phyloP scores from a whole-genome alignment of 2,888 invertebrate genomes.

The Scaptomyza parva region DNA sequence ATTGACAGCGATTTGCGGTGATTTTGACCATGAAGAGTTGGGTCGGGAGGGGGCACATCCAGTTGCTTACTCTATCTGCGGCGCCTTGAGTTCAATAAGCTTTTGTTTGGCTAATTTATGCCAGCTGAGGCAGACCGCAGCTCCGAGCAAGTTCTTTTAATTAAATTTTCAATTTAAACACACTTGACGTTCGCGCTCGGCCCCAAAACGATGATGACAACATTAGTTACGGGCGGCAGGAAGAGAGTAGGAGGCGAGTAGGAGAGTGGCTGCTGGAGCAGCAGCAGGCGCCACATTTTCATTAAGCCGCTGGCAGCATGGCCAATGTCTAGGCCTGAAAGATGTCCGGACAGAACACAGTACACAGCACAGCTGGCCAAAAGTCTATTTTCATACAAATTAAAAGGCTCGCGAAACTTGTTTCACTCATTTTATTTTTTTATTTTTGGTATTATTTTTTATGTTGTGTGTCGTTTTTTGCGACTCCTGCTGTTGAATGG shows the following conservation, averaged over 20 bases:
- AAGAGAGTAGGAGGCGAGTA: too few relatives aligned
- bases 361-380: too few relatives aligned
- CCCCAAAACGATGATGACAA: constrained; percentile 22
- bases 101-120: constrained; percentile 73
- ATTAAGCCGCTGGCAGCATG: constrained; percentile 60
- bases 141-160: constrained; percentile 61
- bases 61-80: constrained; percentile 15
- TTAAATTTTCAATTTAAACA: constrained; percentile 74
- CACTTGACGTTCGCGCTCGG: constrained; percentile 55
- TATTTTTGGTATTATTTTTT: constrained; percentile 11
- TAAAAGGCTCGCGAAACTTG: constrained; percentile 55
- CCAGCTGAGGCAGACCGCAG: constrained; percentile 30
- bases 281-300: constrained; percentile 69
- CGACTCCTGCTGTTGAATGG: constrained; percentile 27
- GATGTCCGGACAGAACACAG: constrained; percentile 30
- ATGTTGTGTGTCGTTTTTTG: constrained; percentile 10
- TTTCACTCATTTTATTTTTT: constrained; percentile 22
- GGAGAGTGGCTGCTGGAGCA: neutral
- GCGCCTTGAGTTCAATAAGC: constrained; percentile 70
- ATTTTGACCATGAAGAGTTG: constrained; percentile 74
- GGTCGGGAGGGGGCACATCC: constrained; percentile 12
- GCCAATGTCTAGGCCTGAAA: constrained; percentile 48
- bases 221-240: neutral
- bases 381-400: constrained; percentile 68
- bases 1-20: constrained; percentile 77